Evolutionary conservation across 1,140 invertebrate genomes (phyloP).

Genomic region (Atta cephalotes): DNA sequence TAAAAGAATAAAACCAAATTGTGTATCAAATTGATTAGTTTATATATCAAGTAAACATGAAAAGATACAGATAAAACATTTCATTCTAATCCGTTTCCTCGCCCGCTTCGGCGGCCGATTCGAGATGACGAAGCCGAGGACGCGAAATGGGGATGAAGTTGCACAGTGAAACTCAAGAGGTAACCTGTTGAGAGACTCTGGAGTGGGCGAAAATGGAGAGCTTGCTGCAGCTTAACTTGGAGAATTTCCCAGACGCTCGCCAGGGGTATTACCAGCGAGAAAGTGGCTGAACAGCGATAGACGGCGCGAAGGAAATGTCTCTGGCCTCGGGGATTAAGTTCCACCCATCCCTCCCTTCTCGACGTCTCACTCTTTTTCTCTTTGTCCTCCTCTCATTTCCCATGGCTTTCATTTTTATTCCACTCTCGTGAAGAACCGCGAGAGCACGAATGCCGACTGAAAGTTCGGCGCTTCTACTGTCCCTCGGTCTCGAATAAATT

Average conservation of each 20-base stretch:
- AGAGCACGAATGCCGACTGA: conserved; percentile 56
- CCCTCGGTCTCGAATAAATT: conserved; percentile 43
- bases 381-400: background rate
- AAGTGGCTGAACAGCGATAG: conserved; percentile 72
- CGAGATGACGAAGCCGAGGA: background rate
- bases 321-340: conserved; percentile 65
- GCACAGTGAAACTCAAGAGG: conserved; percentile 66
- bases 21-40: background rate
- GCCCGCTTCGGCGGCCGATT: background rate
- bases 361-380: conserved; percentile 36
- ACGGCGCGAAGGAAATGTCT: conserved; percentile 67
- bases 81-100: background rate
- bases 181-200: conserved; percentile 81
- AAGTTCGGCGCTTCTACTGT: conserved; percentile 65
- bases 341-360: too few relatives aligned
- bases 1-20: background rate
- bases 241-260: conserved; percentile 80
- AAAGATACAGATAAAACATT: background rate
- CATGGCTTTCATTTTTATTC: conserved; percentile 47
- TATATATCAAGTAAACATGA: background rate
- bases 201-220: conserved; percentile 75
- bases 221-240: conserved; percentile 75
- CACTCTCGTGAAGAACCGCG: conserved; percentile 43
- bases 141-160: conserved; percentile 50
- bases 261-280: conserved; percentile 71